Percentiles rank a stretch among this genome's conserved stretches.
These are phyloP conservation scores for Drosophila tripunctata DNA, from an alignment of 2,888 invertebrate genomes.

Conservation along the genomic window DNA sequence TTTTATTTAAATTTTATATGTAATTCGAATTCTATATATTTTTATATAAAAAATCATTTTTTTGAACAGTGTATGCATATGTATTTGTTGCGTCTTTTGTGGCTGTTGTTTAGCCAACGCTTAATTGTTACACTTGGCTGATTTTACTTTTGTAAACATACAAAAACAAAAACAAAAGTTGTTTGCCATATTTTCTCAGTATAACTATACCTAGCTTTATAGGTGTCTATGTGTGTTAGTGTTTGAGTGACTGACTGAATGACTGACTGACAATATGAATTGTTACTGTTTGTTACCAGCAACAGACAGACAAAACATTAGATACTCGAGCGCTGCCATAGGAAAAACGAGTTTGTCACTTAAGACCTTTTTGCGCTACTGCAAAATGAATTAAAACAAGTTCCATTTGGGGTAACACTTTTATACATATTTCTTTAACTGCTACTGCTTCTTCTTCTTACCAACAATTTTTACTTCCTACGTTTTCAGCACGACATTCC, in stretches of 20 bases:
- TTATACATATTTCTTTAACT: constrained; percentile 11
- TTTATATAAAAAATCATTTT: background rate
- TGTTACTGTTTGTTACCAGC: constrained; percentile 49
- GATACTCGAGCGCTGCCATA: constrained; percentile 44
- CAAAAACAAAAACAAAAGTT: constrained; percentile 70
- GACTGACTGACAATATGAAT: constrained; percentile 32
- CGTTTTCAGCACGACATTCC: constrained; percentile 44
- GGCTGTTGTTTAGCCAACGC: constrained; percentile 67
- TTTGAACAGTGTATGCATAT: constrained; percentile 13
- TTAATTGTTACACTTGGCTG: constrained; percentile 80
- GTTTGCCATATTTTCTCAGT: constrained; percentile 72
- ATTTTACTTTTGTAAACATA: constrained; percentile 75
- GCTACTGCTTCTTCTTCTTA: constrained; percentile 17
- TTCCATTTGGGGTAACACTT: constrained; percentile 52
- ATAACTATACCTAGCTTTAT: constrained; percentile 17
- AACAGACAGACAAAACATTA: constrained; percentile 46
- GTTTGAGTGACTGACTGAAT: constrained; percentile 30
- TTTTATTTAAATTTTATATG: background rate
- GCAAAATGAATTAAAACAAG: constrained; percentile 70
- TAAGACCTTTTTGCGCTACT: constrained; percentile 71
- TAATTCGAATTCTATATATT: too few species aligned
- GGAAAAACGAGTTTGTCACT: constrained; percentile 71
- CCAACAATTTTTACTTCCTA: constrained; percentile 65
- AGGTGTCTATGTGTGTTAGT: constrained; percentile 6
- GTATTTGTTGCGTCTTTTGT: constrained; percentile 23